phyloP scores from a whole-genome alignment of 2,113 vertebrate genomes.

The Pan troglodytes region NHGRI_mPanTro3-v2.1_pri NC_072398.2:164368001-164368500 shows the following conservation, averaged over 20 bases:
- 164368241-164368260: neutral
- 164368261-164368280: neutral
- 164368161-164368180: neutral
- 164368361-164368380: conserved; percentile 30
- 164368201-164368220: neutral
- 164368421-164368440: neutral
- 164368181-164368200: neutral
- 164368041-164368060: neutral
- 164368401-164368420: neutral
- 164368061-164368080: neutral
- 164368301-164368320: neutral
- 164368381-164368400: neutral
- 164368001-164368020: neutral
- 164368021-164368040: neutral
- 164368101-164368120: neutral
- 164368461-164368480: neutral
- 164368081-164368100: neutral
- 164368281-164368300: neutral
- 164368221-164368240: neutral
- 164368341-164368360: neutral
- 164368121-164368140: neutral
- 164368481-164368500: neutral
- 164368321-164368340: neutral
- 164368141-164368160: neutral
- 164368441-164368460: neutral